Percentiles rank a stretch among this genome's conserved stretches.
These are phyloP conservation scores for Andrena camellia DNA, from an alignment of 2,888 invertebrate genomes.

Conservation along the genomic window DNA sequence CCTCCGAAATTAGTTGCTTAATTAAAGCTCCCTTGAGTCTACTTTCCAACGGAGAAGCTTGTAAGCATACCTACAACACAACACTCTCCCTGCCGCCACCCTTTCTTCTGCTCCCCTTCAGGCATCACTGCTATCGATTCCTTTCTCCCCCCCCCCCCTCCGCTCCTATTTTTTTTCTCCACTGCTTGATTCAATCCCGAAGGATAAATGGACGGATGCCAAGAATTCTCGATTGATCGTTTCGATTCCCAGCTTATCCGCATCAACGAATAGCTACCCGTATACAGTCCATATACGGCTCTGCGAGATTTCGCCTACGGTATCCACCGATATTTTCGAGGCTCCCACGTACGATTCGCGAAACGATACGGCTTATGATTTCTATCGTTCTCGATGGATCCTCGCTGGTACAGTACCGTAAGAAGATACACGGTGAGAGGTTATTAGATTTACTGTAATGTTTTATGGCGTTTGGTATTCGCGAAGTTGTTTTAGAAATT, in stretches of 20 bases:
- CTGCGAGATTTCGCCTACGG: neutral
- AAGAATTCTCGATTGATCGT: slow-evolving; percentile 65
- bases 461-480: no score
- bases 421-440: neutral
- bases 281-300: slow-evolving; percentile 5
- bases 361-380: slow-evolving; percentile 15
- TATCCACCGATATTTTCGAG: slow-evolving; percentile 24
- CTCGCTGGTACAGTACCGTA: neutral
- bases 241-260: slow-evolving; percentile 67
- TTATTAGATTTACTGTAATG: neutral
- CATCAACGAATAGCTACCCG: slow-evolving; percentile 30
- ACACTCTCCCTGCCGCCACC: neutral
- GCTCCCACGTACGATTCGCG: neutral
- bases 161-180: neutral
- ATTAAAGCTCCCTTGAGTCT: slow-evolving; percentile 65
- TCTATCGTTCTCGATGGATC: neutral
- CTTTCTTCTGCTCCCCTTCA: slow-evolving; percentile 1
- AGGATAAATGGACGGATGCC: slow-evolving; percentile 63
- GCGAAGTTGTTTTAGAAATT: no score
- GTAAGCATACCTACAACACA: slow-evolving; percentile 32
- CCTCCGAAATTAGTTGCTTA: slow-evolving; percentile 70
- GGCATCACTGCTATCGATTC: slow-evolving; percentile 36
- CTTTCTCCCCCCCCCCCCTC: slow-evolving; percentile 4
- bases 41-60: slow-evolving; percentile 32
- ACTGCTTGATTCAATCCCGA: slow-evolving; percentile 56